phyloP scores from a whole-genome alignment of 2,888 invertebrate genomes.

The Rhamnusium bicolor region DNA sequence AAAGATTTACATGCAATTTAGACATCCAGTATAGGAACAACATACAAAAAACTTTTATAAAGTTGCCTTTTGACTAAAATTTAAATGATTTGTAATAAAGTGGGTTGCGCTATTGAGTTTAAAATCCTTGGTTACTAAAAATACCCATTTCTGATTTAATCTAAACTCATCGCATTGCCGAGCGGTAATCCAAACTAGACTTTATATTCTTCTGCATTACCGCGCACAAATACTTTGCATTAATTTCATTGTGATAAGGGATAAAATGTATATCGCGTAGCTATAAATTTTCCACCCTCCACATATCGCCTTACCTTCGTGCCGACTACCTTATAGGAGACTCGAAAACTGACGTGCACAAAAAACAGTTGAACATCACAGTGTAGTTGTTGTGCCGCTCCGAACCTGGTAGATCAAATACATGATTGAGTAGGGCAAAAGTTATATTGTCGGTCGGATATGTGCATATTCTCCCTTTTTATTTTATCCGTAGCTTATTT shows the following conservation, averaged over 20 bases:
- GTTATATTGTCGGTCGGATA: not conserved
- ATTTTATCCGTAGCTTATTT: not conserved
- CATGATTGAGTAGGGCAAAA: constrained; percentile 3
- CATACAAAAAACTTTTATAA: no score
- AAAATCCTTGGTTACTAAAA: constrained; percentile 33
- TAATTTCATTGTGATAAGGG: constrained; percentile 45
- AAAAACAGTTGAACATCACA: constrained; percentile 43
- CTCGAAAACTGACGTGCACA: constrained; percentile 40
- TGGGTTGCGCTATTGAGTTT: not conserved
- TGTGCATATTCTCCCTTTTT: not conserved
- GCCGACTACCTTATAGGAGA: constrained; percentile 17
- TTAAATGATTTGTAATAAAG: not conserved
- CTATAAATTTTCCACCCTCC: constrained; percentile 39
- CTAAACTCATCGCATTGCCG: constrained; percentile 15
- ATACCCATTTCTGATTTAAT: constrained; percentile 39
- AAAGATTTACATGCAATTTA: no score
- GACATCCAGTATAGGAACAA: not conserved
- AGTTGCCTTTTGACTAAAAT: no score
- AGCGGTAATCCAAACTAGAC: not conserved
- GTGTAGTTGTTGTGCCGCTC: constrained; percentile 51
- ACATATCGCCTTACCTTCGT: constrained; percentile 15
- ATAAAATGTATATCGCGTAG: constrained; percentile 39
- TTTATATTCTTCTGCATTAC: constrained; percentile 30
- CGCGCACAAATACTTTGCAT: constrained; percentile 45
- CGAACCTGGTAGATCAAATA: constrained; percentile 51